Evolutionary conservation across 2,888 invertebrate species (phyloP).

Genomic region (Chrysopilus asiliformis): DNA sequence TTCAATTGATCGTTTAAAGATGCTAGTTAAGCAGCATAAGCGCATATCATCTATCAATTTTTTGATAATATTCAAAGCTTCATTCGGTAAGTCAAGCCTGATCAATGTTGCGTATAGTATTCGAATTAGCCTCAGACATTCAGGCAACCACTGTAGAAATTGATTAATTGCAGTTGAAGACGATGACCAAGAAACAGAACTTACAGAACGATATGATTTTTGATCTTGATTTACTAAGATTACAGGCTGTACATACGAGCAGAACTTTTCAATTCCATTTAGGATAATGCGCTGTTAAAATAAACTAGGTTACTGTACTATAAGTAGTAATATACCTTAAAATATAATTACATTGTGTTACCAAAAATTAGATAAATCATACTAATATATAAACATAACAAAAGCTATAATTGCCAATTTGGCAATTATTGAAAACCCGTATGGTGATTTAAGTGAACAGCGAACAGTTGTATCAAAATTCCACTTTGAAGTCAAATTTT

Average conservation of each 20-base stretch:
- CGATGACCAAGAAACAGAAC: conserved; percentile 37
- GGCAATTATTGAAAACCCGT: too few relatives aligned
- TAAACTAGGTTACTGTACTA: too few relatives aligned
- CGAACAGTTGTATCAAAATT: too few relatives aligned
- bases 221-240: conserved; percentile 52
- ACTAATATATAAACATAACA: too few relatives aligned
- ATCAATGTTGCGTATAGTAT: conserved; percentile 70
- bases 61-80: conserved; percentile 74
- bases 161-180: conserved; percentile 41
- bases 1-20: conserved; percentile 72
- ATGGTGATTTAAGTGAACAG: too few relatives aligned
- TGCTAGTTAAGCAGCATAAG: conserved; percentile 69
- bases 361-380: too few relatives aligned
- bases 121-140: conserved; percentile 66
- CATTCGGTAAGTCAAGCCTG: conserved; percentile 73
- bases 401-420: too few relatives aligned
- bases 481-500: too few relatives aligned
- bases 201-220: conserved; percentile 34
- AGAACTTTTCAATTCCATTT: conserved; percentile 60
- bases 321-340: neutral
- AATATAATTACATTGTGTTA: conserved; percentile 1
- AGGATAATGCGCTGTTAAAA: conserved; percentile 58
- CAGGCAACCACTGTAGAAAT: conserved; percentile 57
- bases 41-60: conserved; percentile 76
- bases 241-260: conserved; percentile 56